Evolutionary conservation across 2,888 invertebrate genomes (phyloP).

Genomic region (Adineta ricciae): DNA sequence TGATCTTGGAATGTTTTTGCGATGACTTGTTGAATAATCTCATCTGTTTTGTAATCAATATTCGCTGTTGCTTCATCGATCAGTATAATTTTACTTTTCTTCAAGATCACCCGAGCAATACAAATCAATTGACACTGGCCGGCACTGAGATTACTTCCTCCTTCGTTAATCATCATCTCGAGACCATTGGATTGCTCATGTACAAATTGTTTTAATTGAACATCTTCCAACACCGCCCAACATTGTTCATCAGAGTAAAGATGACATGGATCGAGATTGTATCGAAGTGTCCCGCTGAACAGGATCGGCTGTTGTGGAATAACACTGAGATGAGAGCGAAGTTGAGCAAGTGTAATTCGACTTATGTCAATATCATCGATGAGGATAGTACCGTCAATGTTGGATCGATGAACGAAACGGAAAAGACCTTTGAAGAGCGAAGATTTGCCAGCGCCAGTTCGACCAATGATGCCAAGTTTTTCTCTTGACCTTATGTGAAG

Average conservation of each 20-base stretch:
- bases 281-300: slow-evolving; percentile 44
- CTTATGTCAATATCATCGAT: slow-evolving; percentile 63
- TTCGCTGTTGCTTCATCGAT: slow-evolving; percentile 42
- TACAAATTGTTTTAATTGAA: slow-evolving; percentile 38
- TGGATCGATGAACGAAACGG: slow-evolving; percentile 63
- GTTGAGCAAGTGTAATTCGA: slow-evolving; percentile 62
- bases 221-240: slow-evolving; percentile 45
- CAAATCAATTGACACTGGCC: slow-evolving; percentile 48
- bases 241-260: slow-evolving; percentile 41
- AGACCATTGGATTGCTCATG: slow-evolving; percentile 42
- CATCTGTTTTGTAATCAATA: slow-evolving; percentile 40
- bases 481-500: slow-evolving; percentile 50
- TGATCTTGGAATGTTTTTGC: slow-evolving; percentile 33
- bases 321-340: slow-evolving; percentile 72
- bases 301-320: slow-evolving; percentile 60
- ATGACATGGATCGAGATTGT: slow-evolving; percentile 46
- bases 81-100: slow-evolving; percentile 45
- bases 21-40: slow-evolving; percentile 34
- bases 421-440: slow-evolving; percentile 67
- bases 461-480: slow-evolving; percentile 61
- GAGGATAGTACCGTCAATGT: slow-evolving; percentile 60
- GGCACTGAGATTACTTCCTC: slow-evolving; percentile 46
- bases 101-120: slow-evolving; percentile 44
- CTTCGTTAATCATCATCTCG: slow-evolving; percentile 41
- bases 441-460: slow-evolving; percentile 54